Base-by-base conservation (phyloP, 2,797 vertebrate genomes). In the Oreochromis mossambicus region DNA sequence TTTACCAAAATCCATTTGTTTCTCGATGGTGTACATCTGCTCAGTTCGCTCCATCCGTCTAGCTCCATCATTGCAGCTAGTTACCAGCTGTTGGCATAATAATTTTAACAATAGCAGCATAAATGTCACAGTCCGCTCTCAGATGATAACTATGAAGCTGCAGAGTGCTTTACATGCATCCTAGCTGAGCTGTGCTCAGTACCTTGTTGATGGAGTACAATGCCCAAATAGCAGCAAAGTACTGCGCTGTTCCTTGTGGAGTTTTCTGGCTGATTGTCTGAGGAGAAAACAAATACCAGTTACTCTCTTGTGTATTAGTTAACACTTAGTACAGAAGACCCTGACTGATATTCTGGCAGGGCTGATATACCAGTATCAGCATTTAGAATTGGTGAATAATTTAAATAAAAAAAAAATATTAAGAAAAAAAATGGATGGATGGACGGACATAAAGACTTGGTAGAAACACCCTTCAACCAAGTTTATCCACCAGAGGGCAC, bases 201-300 rank as follows among this genome's bases (percentile, higher is more conserved):
- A 99, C 99, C 98, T 98, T 99, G 93, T 98, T 99, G 90, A 99
- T 98, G 91, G 98, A 97, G 13, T 98, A 96, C 82, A 99, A 91
- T 0, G 99, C 97, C 7, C 95, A 97, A 41, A 95, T 95, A 32
- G 97, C 97, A 15, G 97, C 96, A 80, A 95, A 97, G 26, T 97
- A 97, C 2, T 95, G 96, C 0, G 95, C 90, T 2, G 93, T 79
- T 87, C 87, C 86, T 2, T 92, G 61, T 19, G 92, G 92, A 1
- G 97, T 97, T 96, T 98, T 99, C 83, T 99, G 97, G 87, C 98
- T 98, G 88, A 99, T 97, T 0, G 98, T 99, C 98, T 99, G 83
- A 78, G 87, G 54, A 29, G 68, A 79, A 19, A 91, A 77, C 50
- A 77, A 66, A 12, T 19, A 77, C 21, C 15, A 48, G 68, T 29